These are phyloP conservation scores for Styela clava DNA, from an alignment of 23 tunicate genomes.

Conservation along the genomic window DNA sequence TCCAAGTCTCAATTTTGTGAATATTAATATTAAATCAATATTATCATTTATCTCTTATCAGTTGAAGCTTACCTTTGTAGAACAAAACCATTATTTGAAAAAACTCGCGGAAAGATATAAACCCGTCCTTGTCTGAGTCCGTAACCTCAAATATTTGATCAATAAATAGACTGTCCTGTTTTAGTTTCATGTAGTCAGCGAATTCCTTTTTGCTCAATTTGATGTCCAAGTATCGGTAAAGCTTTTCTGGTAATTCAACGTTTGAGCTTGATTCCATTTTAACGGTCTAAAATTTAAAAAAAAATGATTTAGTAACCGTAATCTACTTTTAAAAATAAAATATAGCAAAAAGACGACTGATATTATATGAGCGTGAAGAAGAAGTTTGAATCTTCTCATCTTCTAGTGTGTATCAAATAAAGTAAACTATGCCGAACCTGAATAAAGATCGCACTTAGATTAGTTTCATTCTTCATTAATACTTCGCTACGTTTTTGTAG, in stretches of 20 bases:
- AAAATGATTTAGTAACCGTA: not conserved
- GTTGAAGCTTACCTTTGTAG: slow-evolving; percentile 77
- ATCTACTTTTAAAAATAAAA: not conserved
- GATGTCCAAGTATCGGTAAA: not conserved
- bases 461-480: no score
- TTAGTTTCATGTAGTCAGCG: slow-evolving; percentile 83
- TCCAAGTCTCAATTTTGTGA: no score
- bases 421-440: no score
- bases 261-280: not conserved
- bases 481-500: no score
- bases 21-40: no score
- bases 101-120: slow-evolving; percentile 75
- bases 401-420: no score
- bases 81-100: slow-evolving; percentile 73
- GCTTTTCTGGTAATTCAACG: not conserved
- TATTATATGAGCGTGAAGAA: no score
- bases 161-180: slow-evolving; percentile 67
- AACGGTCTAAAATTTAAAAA: not conserved
- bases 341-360: no score
- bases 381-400: no score
- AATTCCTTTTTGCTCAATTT: slow-evolving; percentile 79
- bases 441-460: no score
- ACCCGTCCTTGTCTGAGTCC: slow-evolving; percentile 51
- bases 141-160: slow-evolving; percentile 73
- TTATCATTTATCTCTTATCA: no score